Base-by-base conservation (phyloP, 2,113 vertebrate genomes). In the Amphiprion ocellaris region DNA sequence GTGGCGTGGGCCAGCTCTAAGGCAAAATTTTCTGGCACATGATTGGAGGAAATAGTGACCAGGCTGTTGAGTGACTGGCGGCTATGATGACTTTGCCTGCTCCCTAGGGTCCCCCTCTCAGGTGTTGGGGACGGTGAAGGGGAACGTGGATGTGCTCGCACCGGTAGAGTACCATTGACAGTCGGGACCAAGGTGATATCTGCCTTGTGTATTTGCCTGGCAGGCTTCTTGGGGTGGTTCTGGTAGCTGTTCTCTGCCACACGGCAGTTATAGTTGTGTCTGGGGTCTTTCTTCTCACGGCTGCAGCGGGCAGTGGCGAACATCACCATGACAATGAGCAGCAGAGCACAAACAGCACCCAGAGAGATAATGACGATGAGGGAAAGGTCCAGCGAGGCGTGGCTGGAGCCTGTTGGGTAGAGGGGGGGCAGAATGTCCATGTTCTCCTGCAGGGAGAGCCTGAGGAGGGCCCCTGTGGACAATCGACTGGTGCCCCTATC, bases 61-160 rank as follows among this genome's bases (percentile, higher is more conserved):
- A 99, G 93, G 90, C 98, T 99, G 94, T 98, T 99, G 70, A 99
- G 96, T 0, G 98, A 99, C 56, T 99, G 98, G 77, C 97, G 97
- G 86, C 97, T 99, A 71, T 98, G 96, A 61, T 99, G 97, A 90
- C 96, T 99, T 92, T 97, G 97, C 30, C 96, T 90, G 89, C 96
- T 97, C 81, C 96, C 95, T 91, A 98, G 95, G 1, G 96, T 96
- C 10, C 95, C 97, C 81, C 97, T 95, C 63, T 99, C 98, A 53
- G 97, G 94, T 26, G 96, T 94, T 0, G 98, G 98, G 1, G 98
- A 99, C 0, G 97, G 95, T 0, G 97, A 96, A 0, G 97, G 97
- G 2, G 98, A 96, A 69, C 94, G 94, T 28, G 97, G 96, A 85
- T 99, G 97, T 21, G 97, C 96, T 28, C 96, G 94, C 55, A 98